Evolutionary conservation across 35 echinoderm and acorn worm species (phyloP), one percentile per base, ranked within the genome.

Genomic region (Lytechinus variegatus): DNA sequence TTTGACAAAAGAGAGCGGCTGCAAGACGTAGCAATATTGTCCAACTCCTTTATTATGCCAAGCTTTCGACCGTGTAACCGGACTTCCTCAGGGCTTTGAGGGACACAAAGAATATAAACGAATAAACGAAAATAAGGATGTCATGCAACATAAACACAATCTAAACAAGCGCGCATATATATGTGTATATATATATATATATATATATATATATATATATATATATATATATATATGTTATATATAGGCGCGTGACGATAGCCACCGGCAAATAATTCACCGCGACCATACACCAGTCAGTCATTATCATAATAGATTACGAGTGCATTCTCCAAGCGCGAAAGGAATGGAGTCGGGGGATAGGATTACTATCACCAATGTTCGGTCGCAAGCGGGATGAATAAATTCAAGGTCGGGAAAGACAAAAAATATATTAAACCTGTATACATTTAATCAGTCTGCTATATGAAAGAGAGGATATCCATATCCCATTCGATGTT

Each of bases 301-400:
- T 44, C 88, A 90, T 90, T 90, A 90, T 52, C 88, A 90, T 90
- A 90, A 90, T 90, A 90, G 88, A 90, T 90, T 90, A 90, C 52
- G 10, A 52, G 28, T 29, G 29, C 88, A 79, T 79, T n/a, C 66
- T 79, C 19, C 66, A 24, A 79, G 66, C 12, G 66, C 21, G 66
- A 79, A 79, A 5, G n/a, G 66, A 79, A 79, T 79, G 4, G 66
- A 79, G 66, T 79, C 19, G 12, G 66, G 66, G n/a, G 16, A 79
- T 79, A 79, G 66, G 16, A n/a, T 79, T 79, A 79, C 66, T 24
- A 79, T 79, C 66, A 8, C 66, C 66, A 4, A 7, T 0, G 66
- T 24, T 24, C 66, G 9, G 66, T 79, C 6, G 66, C n/a, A 79
- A 79, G 21, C 8, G 66, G 16, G 66, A 79, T 79, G 66, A 24